These are phyloP conservation scores for Oscheius sp. DNA, from an alignment of 2,888 invertebrate species.

Conservation along the genomic window DNA sequence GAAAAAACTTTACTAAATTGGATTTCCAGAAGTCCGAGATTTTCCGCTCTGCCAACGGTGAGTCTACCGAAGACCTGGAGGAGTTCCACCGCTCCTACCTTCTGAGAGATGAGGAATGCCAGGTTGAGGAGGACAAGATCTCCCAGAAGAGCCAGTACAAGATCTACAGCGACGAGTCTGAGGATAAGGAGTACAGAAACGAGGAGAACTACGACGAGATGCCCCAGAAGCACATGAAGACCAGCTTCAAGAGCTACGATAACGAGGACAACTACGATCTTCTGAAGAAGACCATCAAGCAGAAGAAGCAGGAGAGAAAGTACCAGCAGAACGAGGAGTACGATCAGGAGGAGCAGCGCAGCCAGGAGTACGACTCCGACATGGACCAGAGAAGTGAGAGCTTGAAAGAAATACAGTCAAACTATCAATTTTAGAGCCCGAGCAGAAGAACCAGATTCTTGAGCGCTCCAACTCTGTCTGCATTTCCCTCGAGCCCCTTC, in stretches of 20 bases:
- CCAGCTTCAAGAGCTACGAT: background rate
- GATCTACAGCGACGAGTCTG: conserved; percentile 20
- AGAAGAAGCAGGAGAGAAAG: conserved; percentile 7
- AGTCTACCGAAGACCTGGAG: conserved; percentile 58
- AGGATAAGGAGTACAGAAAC: conserved; percentile 25
- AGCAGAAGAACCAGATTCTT: conserved; percentile 58
- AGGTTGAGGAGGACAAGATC: conserved; percentile 43
- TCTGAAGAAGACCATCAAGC: conserved; percentile 1
- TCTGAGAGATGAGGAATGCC: conserved; percentile 49
- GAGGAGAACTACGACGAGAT: conserved; percentile 1
- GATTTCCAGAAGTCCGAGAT: conserved; percentile 55
- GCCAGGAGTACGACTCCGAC: conserved; percentile 12
- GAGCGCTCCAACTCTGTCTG: conserved; percentile 65
- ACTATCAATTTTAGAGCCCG: conserved; percentile 48
- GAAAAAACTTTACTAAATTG: background rate
- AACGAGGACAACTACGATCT: background rate
- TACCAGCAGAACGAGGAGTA: conserved; percentile 1
- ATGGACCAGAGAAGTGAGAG: background rate
- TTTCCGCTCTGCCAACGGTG: conserved; percentile 60
- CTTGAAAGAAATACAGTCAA: background rate
- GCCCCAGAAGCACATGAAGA: background rate
- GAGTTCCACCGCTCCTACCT: conserved; percentile 69
- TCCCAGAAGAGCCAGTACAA: conserved; percentile 55
- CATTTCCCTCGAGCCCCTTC: conserved; percentile 65
- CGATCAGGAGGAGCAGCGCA: background rate